phyloP scores from a whole-genome alignment of 2,797 vertebrate genomes.

The Balearica regulorum region DNA sequence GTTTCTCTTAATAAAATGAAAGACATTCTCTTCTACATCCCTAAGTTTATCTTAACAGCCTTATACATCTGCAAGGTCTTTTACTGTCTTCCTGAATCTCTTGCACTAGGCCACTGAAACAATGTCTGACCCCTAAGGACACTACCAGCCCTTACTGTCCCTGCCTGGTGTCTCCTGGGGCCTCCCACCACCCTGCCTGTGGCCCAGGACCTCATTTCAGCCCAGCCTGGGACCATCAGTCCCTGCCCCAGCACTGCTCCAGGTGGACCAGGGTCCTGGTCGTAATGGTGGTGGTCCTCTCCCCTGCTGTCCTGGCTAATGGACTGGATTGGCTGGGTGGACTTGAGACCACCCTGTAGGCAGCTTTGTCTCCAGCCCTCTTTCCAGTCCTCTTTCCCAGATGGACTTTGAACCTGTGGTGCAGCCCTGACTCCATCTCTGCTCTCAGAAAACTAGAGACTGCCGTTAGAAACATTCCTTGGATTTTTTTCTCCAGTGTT shows the following conservation, averaged over 20 bases:
- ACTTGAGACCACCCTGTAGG: fast-evolving
- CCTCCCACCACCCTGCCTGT: neutral
- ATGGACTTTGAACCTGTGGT: neutral
- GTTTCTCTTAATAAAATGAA: neutral
- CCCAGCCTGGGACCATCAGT: neutral
- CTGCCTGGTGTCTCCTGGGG: neutral
- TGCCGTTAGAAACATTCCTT: neutral
- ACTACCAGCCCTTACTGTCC: neutral
- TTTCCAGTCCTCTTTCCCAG: neutral
- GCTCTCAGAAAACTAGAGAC: neutral
- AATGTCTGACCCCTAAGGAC: neutral
- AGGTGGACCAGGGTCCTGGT: neutral
- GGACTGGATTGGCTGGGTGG: neutral
- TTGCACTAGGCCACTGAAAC: neutral
- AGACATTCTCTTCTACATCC: neutral
- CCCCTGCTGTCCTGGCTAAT: neutral
- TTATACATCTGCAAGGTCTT: neutral
- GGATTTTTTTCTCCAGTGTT: neutral
- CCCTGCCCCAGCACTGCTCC: neutral
- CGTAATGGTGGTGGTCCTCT: neutral
- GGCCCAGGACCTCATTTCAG: neutral
- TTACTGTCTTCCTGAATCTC: neutral
- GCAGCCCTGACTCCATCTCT: neutral
- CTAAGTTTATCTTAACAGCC: neutral
- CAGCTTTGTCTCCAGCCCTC: neutral